Percentiles rank a stretch among this genome's conserved stretches.
phyloP scores from a whole-genome alignment of 2,888 invertebrate genomes.

The Conops quadrifasciatus region DNA sequence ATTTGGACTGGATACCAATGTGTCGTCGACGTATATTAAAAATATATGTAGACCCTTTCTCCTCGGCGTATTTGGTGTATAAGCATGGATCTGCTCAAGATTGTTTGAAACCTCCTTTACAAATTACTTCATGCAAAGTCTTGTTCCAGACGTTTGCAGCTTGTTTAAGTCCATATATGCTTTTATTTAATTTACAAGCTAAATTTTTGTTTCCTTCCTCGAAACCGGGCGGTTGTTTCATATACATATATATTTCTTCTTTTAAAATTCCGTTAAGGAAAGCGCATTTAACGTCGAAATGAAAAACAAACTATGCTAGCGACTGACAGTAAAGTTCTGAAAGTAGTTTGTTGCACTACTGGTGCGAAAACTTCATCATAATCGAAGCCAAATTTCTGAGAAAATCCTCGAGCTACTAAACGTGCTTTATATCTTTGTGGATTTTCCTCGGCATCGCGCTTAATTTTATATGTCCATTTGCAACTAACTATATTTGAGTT shows the following conservation, averaged over 20 bases:
- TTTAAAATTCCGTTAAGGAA: slow-evolving; percentile 15
- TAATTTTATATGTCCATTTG: slow-evolving; percentile 17
- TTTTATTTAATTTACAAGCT: neutral
- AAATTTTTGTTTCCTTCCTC: neutral
- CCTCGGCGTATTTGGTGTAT: neutral
- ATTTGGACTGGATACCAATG: neutral
- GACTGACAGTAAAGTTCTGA: neutral
- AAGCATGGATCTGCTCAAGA: neutral
- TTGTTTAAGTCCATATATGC: neutral
- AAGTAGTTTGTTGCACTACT: slow-evolving; percentile 11
- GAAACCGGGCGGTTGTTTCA: slow-evolving; percentile 2
- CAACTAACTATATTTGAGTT: neutral
- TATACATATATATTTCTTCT: slow-evolving; percentile 17
- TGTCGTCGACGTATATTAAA: neutral
- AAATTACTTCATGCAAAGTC: slow-evolving; percentile 5
- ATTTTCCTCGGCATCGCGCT: neutral
- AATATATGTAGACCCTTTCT: neutral
- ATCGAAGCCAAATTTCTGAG: neutral
- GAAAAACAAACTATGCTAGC: neutral
- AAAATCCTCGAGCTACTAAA: slow-evolving; percentile 12
- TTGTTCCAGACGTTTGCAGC: neutral
- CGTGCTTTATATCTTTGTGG: slow-evolving; percentile 6
- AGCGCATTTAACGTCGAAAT: slow-evolving; percentile 7
- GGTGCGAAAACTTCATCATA: slow-evolving; percentile 22
- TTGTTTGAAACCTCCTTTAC: neutral